phyloP scores from a whole-genome alignment of 1,140 invertebrate genomes.

The Phthorimaea operculella region DNA sequence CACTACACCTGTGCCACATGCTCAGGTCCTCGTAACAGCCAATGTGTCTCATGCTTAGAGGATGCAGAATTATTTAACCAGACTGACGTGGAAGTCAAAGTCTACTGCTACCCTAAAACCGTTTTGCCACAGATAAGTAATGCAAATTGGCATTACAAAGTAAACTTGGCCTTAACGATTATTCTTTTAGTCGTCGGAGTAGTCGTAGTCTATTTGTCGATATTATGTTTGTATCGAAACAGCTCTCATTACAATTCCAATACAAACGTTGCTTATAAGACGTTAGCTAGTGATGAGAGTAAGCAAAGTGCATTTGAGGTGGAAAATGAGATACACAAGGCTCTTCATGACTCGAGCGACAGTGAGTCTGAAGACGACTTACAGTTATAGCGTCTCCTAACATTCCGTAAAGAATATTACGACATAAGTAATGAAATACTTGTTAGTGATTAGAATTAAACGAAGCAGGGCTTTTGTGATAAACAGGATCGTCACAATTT shows the following conservation, averaged over 20 bases:
- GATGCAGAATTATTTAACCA: slow-evolving; percentile 48
- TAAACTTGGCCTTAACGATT: slow-evolving; percentile 39
- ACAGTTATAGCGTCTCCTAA: slow-evolving; percentile 43
- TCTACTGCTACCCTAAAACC: slow-evolving; percentile 53
- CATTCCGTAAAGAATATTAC: slow-evolving; percentile 39
- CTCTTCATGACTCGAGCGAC: slow-evolving; percentile 46
- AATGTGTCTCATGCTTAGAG: slow-evolving; percentile 50
- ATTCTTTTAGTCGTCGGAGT: slow-evolving; percentile 29
- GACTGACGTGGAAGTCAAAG: slow-evolving; percentile 38
- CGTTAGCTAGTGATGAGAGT: slow-evolving; percentile 53
- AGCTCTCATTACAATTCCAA: slow-evolving; percentile 42
- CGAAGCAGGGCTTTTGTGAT: slow-evolving; percentile 3
- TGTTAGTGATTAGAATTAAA: slow-evolving; percentile 28
- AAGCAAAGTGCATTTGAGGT: slow-evolving; percentile 51
- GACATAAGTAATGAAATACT: slow-evolving; percentile 30
- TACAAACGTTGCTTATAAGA: slow-evolving; percentile 49
- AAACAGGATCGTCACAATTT: slow-evolving; percentile 33
- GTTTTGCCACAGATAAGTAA: slow-evolving; percentile 42
- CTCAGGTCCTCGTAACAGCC: slow-evolving; percentile 42
- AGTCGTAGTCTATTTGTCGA: slow-evolving; percentile 30
- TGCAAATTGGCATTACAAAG: slow-evolving; percentile 45
- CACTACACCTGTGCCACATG: slow-evolving; percentile 58
- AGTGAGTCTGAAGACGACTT: slow-evolving; percentile 56
- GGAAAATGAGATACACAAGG: slow-evolving; percentile 56
- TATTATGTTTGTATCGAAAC: slow-evolving; percentile 33